These are phyloP conservation scores for Mola mola DNA, from an alignment of 2,113 vertebrate genomes.

Conservation along the genomic window DNA sequence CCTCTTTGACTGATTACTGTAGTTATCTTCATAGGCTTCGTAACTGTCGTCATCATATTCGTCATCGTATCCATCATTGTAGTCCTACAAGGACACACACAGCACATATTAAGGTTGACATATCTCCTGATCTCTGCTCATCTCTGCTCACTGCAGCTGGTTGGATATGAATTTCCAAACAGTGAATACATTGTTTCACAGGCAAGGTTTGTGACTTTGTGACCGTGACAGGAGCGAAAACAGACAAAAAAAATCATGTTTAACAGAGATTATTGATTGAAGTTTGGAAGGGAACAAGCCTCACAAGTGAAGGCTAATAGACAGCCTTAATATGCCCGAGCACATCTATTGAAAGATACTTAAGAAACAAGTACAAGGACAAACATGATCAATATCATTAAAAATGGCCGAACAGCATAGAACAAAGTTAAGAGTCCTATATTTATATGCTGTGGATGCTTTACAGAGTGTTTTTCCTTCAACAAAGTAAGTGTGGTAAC, in stretches of 20 bases:
- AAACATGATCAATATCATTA: too few species aligned
- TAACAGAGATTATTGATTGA: constrained; percentile 66
- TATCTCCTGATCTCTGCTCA: constrained; percentile 14
- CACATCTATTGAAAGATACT: background rate
- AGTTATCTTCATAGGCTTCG: constrained; percentile 91
- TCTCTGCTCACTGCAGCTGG: constrained; percentile 43
- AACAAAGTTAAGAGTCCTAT: too few species aligned
- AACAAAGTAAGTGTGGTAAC: too few species aligned
- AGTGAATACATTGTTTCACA: constrained; percentile 64
- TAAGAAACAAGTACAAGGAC: background rate
- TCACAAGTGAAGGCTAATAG: constrained; percentile 61
- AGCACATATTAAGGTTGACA: constrained; percentile 8
- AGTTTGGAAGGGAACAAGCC: constrained; percentile 52
- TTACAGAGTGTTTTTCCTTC: too few species aligned
- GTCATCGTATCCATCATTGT: constrained; percentile 93
- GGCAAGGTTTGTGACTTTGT: constrained; percentile 57
- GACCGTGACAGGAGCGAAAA: constrained; percentile 38
- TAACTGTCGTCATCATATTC: constrained; percentile 96
- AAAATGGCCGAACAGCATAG: too few species aligned
- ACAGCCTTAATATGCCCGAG: too few species aligned
- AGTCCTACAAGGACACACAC: constrained; percentile 82
- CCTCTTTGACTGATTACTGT: constrained; percentile 92
- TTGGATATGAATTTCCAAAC: constrained; percentile 46
- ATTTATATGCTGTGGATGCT: too few species aligned
- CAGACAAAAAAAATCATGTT: constrained; percentile 47